Conservation (phyloP, 2,888 invertebrate species). For the Polyommatus icarus region DNA sequence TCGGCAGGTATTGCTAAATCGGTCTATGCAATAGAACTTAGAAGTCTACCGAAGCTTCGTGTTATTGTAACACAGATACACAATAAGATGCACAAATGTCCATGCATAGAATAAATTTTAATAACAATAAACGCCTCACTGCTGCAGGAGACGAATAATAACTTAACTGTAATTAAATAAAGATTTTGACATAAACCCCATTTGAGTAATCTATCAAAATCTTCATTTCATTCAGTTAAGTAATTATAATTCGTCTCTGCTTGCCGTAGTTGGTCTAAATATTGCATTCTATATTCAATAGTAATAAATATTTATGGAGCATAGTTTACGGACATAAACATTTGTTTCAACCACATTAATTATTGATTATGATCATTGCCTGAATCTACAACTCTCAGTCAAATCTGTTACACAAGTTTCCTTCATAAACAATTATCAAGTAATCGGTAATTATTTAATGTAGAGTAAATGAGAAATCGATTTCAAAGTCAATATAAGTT, state of each 20-base stretch:
- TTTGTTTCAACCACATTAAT: not conserved
- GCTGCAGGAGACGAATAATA: too few species aligned
- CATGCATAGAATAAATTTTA: too few species aligned
- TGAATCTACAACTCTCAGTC: not conserved
- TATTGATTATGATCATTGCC: not conserved
- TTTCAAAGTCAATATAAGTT: not conserved
- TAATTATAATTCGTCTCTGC: too few species aligned
- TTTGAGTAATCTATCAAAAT: too few species aligned
- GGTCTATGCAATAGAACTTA: not conserved
- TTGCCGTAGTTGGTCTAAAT: too few species aligned
- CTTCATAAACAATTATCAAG: not conserved
- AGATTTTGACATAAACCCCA: too few species aligned
- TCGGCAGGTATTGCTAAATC: not conserved
- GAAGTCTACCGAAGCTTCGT: not conserved
- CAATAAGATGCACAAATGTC: not conserved
- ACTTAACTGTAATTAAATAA: too few species aligned
- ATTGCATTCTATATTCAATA: not conserved
- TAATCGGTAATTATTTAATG: not conserved
- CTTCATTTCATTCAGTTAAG: too few species aligned
- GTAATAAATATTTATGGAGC: not conserved
- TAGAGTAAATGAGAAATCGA: not conserved
- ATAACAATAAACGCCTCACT: too few species aligned
- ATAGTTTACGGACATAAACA: not conserved
- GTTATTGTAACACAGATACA: not conserved
- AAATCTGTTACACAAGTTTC: constrained; percentile 11